A percentile compares a stretch with the other conserved stretches of the same genome.
Evolutionary conservation across 35 echinoderm and acorn worm genomes (phyloP).

Genomic region (Diadema setosum): DNA sequence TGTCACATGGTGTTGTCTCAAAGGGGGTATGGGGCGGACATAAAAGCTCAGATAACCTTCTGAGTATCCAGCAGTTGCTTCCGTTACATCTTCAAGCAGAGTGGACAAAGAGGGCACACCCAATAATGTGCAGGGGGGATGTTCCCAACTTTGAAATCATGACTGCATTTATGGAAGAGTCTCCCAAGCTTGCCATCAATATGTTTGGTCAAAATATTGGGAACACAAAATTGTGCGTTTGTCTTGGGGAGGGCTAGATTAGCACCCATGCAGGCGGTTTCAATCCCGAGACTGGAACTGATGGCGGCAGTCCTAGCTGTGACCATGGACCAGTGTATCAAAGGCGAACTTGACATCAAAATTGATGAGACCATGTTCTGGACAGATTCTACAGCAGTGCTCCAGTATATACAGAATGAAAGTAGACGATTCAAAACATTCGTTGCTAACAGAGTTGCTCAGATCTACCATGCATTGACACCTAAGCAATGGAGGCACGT

Average conservation of each 20-base stretch:
- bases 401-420: constrained; percentile 47
- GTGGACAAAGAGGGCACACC: constrained; percentile 20
- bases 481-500: constrained; percentile 50
- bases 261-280: constrained; percentile 7
- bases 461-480: neutral
- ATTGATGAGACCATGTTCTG: constrained; percentile 12
- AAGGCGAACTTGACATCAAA: too few species aligned
- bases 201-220: constrained; percentile 22
- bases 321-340: too few species aligned
- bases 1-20: neutral
- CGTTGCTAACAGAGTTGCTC: constrained; percentile 32
- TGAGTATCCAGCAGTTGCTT: neutral
- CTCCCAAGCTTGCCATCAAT: neutral
- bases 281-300: constrained; percentile 58
- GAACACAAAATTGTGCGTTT: constrained; percentile 36
- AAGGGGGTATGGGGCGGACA: neutral
- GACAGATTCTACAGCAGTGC: constrained; percentile 68
- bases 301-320: constrained; percentile 15
- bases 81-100: constrained; percentile 7
- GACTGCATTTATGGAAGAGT: neutral
- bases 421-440: constrained; percentile 35
- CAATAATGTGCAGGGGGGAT: neutral
- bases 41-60: neutral
- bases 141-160: constrained; percentile 14
- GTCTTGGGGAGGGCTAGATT: constrained; percentile 39